phyloP scores from a whole-genome alignment of 2,888 invertebrate genomes.

The Aspidiotus rigidus region DNA sequence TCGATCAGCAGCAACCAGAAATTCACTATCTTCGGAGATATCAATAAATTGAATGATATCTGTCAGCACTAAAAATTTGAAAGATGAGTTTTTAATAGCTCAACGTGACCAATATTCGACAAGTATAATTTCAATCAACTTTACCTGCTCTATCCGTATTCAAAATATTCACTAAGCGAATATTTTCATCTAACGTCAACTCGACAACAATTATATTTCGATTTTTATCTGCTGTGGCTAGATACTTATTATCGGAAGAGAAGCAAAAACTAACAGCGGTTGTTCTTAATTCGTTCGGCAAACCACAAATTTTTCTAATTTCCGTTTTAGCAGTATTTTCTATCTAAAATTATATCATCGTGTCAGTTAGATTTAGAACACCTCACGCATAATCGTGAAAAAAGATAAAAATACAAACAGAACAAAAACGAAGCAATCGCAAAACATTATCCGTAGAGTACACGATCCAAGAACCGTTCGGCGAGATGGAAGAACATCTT shows the following conservation, averaged over 20 bases:
- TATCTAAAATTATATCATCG: not conserved
- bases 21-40: slow-evolving; percentile 51
- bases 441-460: slow-evolving; percentile 62
- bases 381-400: no score
- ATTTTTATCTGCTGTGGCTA: slow-evolving; percentile 34
- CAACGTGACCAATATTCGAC: slow-evolving; percentile 6
- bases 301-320: slow-evolving; percentile 19
- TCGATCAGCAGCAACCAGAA: slow-evolving; percentile 59
- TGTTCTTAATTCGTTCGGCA: slow-evolving; percentile 15
- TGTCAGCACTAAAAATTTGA: slow-evolving; percentile 47
- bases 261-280: slow-evolving; percentile 28
- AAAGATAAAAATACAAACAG: no score
- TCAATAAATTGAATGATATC: slow-evolving; percentile 49
- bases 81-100: slow-evolving; percentile 10
- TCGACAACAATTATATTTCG: slow-evolving; percentile 27
- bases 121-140: slow-evolving; percentile 22
- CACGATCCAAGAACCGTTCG: slow-evolving; percentile 60
- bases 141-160: slow-evolving; percentile 10
- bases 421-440: slow-evolving; percentile 56
- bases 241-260: slow-evolving; percentile 34
- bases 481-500: slow-evolving; percentile 59
- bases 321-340: slow-evolving; percentile 9
- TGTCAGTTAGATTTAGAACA: no score
- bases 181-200: slow-evolving; percentile 13
- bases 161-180: slow-evolving; percentile 6